Evolutionary conservation across 2,113 vertebrate species (phyloP).

Genomic region (Gambusia affinis): DNA sequence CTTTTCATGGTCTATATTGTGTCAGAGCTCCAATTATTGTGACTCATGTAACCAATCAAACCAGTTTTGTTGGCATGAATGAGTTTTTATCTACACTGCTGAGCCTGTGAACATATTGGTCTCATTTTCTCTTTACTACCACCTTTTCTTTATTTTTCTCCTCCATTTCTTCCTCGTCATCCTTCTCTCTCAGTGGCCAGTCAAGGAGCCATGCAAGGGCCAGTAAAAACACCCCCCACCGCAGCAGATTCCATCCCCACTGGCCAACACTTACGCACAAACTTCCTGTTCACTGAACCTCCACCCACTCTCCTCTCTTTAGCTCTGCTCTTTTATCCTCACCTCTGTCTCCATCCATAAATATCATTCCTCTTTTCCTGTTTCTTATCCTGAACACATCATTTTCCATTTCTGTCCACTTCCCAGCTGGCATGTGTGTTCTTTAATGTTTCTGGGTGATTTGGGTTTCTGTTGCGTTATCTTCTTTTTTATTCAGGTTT

Average conservation of each 20-base stretch:
- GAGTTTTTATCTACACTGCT: not conserved
- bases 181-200: slow-evolving; percentile 27
- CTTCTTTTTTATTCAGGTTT: not conserved
- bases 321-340: slow-evolving; percentile 2
- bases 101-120: too few relatives aligned
- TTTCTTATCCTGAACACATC: not conserved
- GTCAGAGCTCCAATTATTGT: slow-evolving; percentile 37
- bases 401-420: not conserved
- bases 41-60: slow-evolving; percentile 17
- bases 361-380: not conserved
- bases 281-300: slow-evolving; percentile 64
- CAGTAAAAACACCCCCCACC: slow-evolving; percentile 66
- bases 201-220: slow-evolving; percentile 52
- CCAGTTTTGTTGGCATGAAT: not conserved
- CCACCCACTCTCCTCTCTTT: slow-evolving; percentile 58
- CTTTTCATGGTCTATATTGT: slow-evolving; percentile 6
- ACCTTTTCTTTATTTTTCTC: not conserved
- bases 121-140: not conserved
- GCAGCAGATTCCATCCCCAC: slow-evolving; percentile 66
- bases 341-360: not conserved
- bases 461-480: not conserved
- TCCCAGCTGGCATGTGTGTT: not conserved
- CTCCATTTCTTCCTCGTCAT: slow-evolving; percentile 17
- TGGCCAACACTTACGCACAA: slow-evolving; percentile 64
- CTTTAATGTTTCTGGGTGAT: not conserved